These are phyloP conservation scores for Pardosa pseudoannulata DNA, from an alignment of 2,888 invertebrate species.

Conservation along the genomic window DNA sequence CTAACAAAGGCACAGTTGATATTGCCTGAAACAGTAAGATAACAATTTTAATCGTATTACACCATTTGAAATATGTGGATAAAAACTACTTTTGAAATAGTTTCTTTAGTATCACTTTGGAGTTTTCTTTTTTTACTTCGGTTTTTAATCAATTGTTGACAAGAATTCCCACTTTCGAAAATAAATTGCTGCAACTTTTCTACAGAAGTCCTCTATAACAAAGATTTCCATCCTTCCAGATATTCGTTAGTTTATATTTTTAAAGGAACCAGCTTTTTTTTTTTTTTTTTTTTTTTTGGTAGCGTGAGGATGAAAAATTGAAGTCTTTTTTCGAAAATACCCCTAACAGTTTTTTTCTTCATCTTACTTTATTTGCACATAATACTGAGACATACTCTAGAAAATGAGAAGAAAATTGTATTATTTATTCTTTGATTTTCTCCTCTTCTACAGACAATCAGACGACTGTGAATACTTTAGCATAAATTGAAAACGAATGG, in stretches of 20 bases:
- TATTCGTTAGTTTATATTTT: not conserved
- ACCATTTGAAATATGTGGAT: no score
- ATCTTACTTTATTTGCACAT: not conserved
- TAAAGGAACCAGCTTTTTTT: no score
- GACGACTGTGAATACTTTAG: no score
- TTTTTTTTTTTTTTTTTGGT: not conserved
- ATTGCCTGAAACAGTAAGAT: no score
- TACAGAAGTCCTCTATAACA: not conserved
- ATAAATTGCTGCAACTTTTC: not conserved
- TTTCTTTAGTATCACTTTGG: no score
- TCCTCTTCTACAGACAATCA: no score
- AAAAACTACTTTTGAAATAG: no score
- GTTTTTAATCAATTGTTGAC: conserved; percentile 6
- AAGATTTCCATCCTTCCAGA: not conserved
- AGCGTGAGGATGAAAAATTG: not conserved
- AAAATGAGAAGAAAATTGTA: not conserved
- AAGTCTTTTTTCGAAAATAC: not conserved
- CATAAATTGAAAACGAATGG: no score
- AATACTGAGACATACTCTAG: not conserved
- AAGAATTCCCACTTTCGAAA: not conserved
- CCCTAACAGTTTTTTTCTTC: not conserved
- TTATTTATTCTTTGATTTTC: not conserved
- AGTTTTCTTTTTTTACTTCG: not conserved
- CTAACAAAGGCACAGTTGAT: no score
- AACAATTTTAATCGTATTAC: no score